Base-by-base conservation (phyloP, 2,797 vertebrate genomes). In the Petrocephalus sullivani region DNA sequence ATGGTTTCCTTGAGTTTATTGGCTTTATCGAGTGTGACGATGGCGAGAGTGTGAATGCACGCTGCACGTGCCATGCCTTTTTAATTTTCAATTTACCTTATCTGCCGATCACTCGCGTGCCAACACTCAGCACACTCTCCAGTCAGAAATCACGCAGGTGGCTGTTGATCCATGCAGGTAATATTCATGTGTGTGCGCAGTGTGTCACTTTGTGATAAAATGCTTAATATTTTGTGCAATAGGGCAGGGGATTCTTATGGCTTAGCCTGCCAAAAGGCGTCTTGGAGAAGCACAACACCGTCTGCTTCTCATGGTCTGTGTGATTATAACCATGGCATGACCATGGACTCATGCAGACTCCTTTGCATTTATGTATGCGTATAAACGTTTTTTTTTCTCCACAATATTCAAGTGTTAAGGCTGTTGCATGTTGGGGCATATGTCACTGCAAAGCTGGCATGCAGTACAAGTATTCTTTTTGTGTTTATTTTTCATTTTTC, bases 41-140 rank as follows among this genome's bases (percentile, higher is more conserved):
- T 86, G 28, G 23, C 12, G 88, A 86, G 60, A 46, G 87, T 46
- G 28, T 85, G 46, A 82, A 67, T 2, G 49, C 87, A 54, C 19
- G 46, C 83, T 58, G 53, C 83, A 75, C 51, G 14, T 75, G 60
- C 57, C 46, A 46, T 75, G 58, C 82, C 81, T 5, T 88, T 75
- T 71, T 75, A 88, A 28, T 88, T 85, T 51, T 88, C 58, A 85
- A 41, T 88, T 88, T 56, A 57, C 87, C 81, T 61, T 85, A 83
- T 88, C 81, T 88, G 49, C 19, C 19, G 9, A 51, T 83, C 71
- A 58, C 28, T 57, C 33, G 37, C 28, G 46, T 71, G 23, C 46
- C 23, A 88, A 46, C 81, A 14, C 9, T 88, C 46, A 4, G 23
- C 58, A 16, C 58, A 57, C n/a, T 51, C n/a, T 14, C 28, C 61